Evolutionary conservation across 2,888 invertebrate genomes (phyloP).

Genomic region (Heliconius erato): DNA sequence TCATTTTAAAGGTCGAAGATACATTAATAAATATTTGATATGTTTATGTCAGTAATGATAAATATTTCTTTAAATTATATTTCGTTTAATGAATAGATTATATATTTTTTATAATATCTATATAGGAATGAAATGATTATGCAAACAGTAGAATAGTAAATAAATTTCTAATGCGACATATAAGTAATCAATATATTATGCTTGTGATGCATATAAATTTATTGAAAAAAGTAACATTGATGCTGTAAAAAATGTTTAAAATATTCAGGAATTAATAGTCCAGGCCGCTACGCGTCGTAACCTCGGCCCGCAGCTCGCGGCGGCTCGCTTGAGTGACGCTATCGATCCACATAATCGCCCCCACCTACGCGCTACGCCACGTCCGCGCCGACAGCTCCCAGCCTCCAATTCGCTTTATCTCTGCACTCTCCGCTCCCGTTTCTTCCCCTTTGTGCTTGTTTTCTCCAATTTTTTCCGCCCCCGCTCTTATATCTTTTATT

Average conservation of each 20-base stretch:
- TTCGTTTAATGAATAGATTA: neutral
- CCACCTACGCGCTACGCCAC: constrained; percentile 75
- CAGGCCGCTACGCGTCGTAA: constrained; percentile 27
- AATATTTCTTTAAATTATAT: neutral
- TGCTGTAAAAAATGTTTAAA: neutral
- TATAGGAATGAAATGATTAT: too few species aligned
- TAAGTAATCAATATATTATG: neutral
- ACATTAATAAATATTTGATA: neutral
- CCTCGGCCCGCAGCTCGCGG: constrained; percentile 45
- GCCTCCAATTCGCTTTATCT: constrained; percentile 79
- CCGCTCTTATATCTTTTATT: constrained; percentile 82
- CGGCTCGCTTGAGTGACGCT: constrained; percentile 76
- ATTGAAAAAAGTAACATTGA: too few species aligned
- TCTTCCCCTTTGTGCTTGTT: constrained; percentile 84
- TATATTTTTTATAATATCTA: too few species aligned
- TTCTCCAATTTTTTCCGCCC: constrained; percentile 82
- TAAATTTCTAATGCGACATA: neutral
- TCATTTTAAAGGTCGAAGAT: neutral
- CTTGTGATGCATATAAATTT: too few species aligned
- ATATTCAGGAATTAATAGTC: neutral
- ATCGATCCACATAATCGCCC: constrained; percentile 83
- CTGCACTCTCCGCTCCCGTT: constrained; percentile 74
- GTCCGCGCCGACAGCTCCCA: constrained; percentile 84
- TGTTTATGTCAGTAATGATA: neutral
- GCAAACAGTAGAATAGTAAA: too few species aligned